Evolutionary conservation across 2,888 invertebrate species (phyloP).

Genomic region (Standfussiana lucernea): DNA sequence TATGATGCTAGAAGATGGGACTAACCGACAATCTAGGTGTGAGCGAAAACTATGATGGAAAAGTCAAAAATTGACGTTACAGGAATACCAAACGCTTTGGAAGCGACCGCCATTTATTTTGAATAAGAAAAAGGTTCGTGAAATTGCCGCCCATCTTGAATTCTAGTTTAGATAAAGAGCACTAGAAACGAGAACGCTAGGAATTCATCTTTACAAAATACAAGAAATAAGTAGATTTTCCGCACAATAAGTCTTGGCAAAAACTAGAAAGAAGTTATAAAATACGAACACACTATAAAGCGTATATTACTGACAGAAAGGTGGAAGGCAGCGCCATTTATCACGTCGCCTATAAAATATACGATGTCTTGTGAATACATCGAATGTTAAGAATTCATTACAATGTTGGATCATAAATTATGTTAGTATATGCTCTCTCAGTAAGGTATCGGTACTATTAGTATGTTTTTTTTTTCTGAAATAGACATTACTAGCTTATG

Average conservation of each 20-base stretch:
- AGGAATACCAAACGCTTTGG: not conserved
- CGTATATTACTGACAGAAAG: not conserved
- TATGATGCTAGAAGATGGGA: too few species aligned
- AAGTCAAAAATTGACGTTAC: not conserved
- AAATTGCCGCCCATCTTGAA: not conserved
- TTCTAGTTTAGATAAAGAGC: not conserved
- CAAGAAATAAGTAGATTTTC: not conserved
- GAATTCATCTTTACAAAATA: not conserved
- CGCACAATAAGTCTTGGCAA: conserved; percentile 10
- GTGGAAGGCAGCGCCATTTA: conserved; percentile 13
- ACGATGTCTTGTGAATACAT: conserved; percentile 33
- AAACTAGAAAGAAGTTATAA: not conserved
- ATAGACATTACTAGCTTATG: not conserved
- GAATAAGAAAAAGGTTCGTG: not conserved
- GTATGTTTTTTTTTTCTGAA: not conserved
- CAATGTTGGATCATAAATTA: conserved; percentile 20
- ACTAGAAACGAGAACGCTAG: not conserved
- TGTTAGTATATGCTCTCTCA: not conserved
- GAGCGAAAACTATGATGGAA: not conserved
- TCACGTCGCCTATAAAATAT: conserved; percentile 36
- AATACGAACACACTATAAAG: conserved; percentile 10
- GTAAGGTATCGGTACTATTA: not conserved
- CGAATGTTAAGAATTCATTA: conserved; percentile 39
- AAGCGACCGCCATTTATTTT: not conserved
- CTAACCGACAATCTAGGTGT: too few species aligned